Evolutionary conservation across 2,888 invertebrate genomes (phyloP), one percentile per base, ranked within the genome.

Genomic region (Epiblema foenella): DNA sequence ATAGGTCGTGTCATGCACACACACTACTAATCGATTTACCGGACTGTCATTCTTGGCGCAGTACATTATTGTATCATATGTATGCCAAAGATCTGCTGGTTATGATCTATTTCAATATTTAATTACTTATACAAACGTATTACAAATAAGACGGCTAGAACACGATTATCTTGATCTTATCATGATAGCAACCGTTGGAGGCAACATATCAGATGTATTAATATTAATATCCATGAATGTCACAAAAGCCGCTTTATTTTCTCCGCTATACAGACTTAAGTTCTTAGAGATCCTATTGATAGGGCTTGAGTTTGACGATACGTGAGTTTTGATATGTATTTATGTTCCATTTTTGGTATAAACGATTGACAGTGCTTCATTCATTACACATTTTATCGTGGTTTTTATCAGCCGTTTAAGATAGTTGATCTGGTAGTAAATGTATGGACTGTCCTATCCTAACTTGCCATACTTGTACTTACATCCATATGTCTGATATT

Each of bases 261-360:
- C 42, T 57, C 33, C 57, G n/a, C 57, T 57, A 59, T 39, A 15
- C 42, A 39, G 20, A 24, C 9, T 33, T 57, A 33, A 33, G 18
- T 39, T 39, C 39, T 17, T 10, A 57, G 59, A 59, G 59, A 59
- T 59, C 59, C 20, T 59, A 29, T 56, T 56, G 29, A 59, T 59
- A 24, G 10, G 9, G 17, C 62, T 49, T 18, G n/a, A n/a, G 18
- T 15, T 54, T 37, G 52, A n/a, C 20, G 20, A 15, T 39, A 64
- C 15, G 18, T 37, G 8, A 37, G 15, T 49, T 49, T 49, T 54
- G 20, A 24, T n/a, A 20, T n/a, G 20, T 42, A 20, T 59, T 59
- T 42, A 59, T 54, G 39, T 24, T 64, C 37, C 15, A 54, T 64
- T 64, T 15, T 20, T 39, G 20, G 54, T 3, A 5, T 52, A 54